These are phyloP conservation scores for Trogon melanurus DNA, from an alignment of 2,113 vertebrate species.

Conservation along the genomic window DNA sequence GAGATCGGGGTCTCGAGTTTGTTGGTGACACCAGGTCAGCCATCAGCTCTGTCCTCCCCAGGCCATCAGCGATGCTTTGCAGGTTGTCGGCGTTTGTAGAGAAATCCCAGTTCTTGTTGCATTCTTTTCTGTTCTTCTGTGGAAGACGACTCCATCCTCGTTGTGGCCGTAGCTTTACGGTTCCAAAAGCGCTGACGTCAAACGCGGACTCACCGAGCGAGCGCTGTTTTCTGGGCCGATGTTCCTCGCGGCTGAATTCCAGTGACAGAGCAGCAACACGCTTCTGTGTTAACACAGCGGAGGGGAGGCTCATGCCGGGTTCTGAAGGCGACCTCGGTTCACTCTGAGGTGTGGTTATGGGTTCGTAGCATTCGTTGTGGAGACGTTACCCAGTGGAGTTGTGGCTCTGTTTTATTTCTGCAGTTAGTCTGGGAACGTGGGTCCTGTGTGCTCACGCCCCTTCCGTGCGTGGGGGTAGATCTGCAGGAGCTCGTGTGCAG, in stretches of 20 bases:
- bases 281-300: not conserved
- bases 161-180: not conserved
- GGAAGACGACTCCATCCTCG: not conserved
- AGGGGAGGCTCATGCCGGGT: not conserved
- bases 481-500: not conserved
- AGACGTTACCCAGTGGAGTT: not conserved
- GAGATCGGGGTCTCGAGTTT: not conserved
- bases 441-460: not conserved
- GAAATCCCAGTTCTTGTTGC: not conserved
- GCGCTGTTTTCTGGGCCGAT: not conserved
- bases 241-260: not conserved
- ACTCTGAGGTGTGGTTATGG: not conserved
- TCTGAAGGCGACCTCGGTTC: not conserved
- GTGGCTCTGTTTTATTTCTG: not conserved
- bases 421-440: not conserved
- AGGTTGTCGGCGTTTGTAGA: not conserved
- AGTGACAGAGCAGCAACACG: not conserved
- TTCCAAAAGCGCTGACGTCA: not conserved
- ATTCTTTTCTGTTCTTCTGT: not conserved
- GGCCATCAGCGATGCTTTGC: not conserved
- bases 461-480: not conserved
- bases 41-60: not conserved
- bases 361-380: not conserved
- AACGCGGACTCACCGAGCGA: not conserved
- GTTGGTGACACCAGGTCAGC: accelerated